Evolutionary conservation across 2,113 vertebrate genomes (phyloP), one percentile per base, ranked within the genome.

Genomic region (Baryphthengus martii): DNA sequence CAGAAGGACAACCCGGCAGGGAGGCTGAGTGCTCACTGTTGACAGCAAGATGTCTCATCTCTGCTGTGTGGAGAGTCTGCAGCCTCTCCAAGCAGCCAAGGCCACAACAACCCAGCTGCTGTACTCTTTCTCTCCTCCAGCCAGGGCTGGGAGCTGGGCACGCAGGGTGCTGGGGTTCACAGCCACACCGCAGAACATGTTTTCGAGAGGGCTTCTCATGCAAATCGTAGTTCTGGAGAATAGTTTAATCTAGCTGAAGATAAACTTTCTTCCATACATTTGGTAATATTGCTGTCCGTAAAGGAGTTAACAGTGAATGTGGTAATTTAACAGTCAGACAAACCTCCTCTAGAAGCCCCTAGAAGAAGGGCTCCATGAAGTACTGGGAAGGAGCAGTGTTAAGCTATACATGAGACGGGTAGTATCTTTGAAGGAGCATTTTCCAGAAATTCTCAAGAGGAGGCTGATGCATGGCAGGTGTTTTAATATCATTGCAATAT

Each of bases 71-170:
- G 33, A 26, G 42, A n/a, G 29, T 11, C 33, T 40, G 37, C 42
- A 44, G n/a, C 45, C 50, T 62, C 50, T 7, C 11, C n/a, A 17
- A 35, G 56, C 45, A 4, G 14, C 59, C 0, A 0, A 35, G 70
- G 75, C 17, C 71, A 24, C 29, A 1, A 1, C 52, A 90, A 26
- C 52, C 50, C 0, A 0, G 59, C 53, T 42, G 28, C 77, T n/a
- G 39, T 28, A 42, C n/a, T 1, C 45, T 49, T 26, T 23, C 42
- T n/a, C 26, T 37, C 29, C 45, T 13, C 7, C 55, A 77, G 72
- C 72, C 19, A 3, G 55, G 44, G 50, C 82, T 25, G 24, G 29
- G 26, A 63, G 53, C 37, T 0, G 1, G 25, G 21, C 0, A 0
- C 35, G 13, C 18, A 11, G 35, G 21, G 23, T 14, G 25, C 58